Base-by-base conservation (phyloP, 2,113 vertebrate species). In the Pongo pygmaeus region DNA sequence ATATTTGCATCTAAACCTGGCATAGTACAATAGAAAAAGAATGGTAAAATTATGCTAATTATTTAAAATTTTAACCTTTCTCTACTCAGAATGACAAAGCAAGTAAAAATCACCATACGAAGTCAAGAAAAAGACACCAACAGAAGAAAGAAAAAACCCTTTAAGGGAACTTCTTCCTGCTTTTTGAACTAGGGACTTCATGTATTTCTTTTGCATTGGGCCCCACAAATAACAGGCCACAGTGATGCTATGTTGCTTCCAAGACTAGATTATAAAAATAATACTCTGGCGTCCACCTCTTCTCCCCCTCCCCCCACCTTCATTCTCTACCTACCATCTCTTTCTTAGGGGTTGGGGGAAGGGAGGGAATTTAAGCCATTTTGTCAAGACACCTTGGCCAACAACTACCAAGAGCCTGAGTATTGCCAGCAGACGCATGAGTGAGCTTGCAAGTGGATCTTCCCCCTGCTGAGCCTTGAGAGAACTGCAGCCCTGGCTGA, bases 51-150 rank as follows among this genome's bases (percentile, higher is more conserved):
- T n/a, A 79, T 55, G 8, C 46, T 86, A 55, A 83, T 87, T 92
- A 81, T 75, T 84, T 35, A 64, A 84, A 84, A 80, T 64, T 40
- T 86, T 78, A 32, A 70, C 55, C 48, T 91, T 94, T 79, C 43
- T 84, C 35, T 88, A 52, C 5, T 87, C 46, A 70, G 84, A 85
- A 89, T 80, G 30, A 91, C 55, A 84, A 14, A 50, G 64, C 70
- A 94, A 97, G 81, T 94, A 88, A 91, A 91, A 85, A 74, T 79
- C 83, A 84, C 61, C 23, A 72, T 40, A 90, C 64, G 50, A 95
- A 94, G 50, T 78, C 64, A 74, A 80, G 75, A 91, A 87, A 77
- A n/a, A 84, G 46, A 78, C 35, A 40, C 12, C 6, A 40, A 35
- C 1, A 25, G 30, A 79, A 78, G 40, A n/a, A 83, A 84, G 7